Evolutionary conservation across 2,797 vertebrate genomes (phyloP), one percentile per base, ranked within the genome.

Genomic region (Gallinago nigripennis): DNA sequence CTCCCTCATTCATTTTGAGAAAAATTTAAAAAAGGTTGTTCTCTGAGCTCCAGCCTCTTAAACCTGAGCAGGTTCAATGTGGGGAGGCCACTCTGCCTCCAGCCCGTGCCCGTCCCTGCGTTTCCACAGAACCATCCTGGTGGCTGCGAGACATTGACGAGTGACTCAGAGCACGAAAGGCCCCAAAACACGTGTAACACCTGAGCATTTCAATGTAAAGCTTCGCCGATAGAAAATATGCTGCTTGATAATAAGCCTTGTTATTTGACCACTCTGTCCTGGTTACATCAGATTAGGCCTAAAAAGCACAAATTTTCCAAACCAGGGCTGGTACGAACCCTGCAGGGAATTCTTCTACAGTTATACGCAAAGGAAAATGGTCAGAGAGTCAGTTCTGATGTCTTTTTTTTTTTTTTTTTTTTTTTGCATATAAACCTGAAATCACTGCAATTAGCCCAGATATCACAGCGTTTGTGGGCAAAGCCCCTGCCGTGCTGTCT

Each of bases 131-230:
- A 16, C 5, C 4, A 66, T 51, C 1, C 2, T 64, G 43, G n/a
- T 48, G n/a, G 3, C 6, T 50, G 68, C 30, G 53, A 79, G 87
- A 39, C 1, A 31, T 18, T 0, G 58, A 20, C 50, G 65, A 84
- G 37, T 8, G 2, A 21, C 48, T 75, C 39, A 18, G 63, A 57
- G 10, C 39, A 21, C 5, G 8, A 50, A 76, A 77, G 31, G 13
- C 43, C 16, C 3, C 0, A 83, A 60, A 51, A 48, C 0, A 31
- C 16, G 5, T 1, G 0, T 7, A 56, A 45, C 1, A 5, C 11
- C 39, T 8, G 53, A 64, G 37, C 17, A 68, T 28, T 85, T 50
- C n/a, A 5, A 37, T 58, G 56, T 75, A 16, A 43, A 82, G 33
- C 30, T 65, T 61, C 75, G 19, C 25, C 56, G 43, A 8, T 33